phyloP scores from a whole-genome alignment of 2,888 invertebrate genomes.

The Amphimallon solstitiale region DNA sequence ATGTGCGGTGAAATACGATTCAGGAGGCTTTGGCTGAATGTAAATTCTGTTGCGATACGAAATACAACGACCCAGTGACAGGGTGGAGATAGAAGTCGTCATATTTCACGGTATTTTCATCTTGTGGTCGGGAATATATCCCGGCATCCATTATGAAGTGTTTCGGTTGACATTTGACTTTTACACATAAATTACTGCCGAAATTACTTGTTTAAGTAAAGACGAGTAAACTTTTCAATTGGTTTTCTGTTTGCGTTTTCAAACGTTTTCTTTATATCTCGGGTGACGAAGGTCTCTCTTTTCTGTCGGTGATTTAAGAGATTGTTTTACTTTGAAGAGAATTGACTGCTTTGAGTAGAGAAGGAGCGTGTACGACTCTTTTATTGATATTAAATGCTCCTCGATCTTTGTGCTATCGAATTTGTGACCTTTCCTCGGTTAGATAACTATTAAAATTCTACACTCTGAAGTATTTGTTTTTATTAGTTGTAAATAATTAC shows the following conservation, averaged over 20 bases:
- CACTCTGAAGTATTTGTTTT: too few relatives aligned
- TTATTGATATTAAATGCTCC: slow-evolving; percentile 29
- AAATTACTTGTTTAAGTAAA: slow-evolving; percentile 32
- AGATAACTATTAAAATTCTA: too few relatives aligned
- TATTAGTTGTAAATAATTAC: too few relatives aligned
- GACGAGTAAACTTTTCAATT: slow-evolving; percentile 21
- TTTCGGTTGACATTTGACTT: slow-evolving; percentile 12
- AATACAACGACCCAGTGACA: slow-evolving; percentile 41
- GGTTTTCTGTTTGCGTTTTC: slow-evolving; percentile 28
- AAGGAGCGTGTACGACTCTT: slow-evolving; percentile 9
- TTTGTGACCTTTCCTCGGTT: too few relatives aligned
- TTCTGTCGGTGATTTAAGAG: slow-evolving; percentile 32
- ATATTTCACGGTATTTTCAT: slow-evolving; percentile 49
- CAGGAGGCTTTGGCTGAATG: slow-evolving; percentile 42
- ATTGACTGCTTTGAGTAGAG: slow-evolving; percentile 27
- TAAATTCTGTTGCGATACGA: slow-evolving; percentile 42
- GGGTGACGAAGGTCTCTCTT: slow-evolving; percentile 33
- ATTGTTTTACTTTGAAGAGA: slow-evolving; percentile 37
- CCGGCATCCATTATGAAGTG: not conserved
- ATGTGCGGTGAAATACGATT: slow-evolving; percentile 43
- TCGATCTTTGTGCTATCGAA: not conserved
- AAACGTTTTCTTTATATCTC: slow-evolving; percentile 27
- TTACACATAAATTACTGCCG: slow-evolving; percentile 27
- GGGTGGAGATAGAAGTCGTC: slow-evolving; percentile 47
- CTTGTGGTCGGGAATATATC: slow-evolving; percentile 39